Evolutionary conservation across 2,888 invertebrate species (phyloP).

Genomic region (Cheilosia impressa): DNA sequence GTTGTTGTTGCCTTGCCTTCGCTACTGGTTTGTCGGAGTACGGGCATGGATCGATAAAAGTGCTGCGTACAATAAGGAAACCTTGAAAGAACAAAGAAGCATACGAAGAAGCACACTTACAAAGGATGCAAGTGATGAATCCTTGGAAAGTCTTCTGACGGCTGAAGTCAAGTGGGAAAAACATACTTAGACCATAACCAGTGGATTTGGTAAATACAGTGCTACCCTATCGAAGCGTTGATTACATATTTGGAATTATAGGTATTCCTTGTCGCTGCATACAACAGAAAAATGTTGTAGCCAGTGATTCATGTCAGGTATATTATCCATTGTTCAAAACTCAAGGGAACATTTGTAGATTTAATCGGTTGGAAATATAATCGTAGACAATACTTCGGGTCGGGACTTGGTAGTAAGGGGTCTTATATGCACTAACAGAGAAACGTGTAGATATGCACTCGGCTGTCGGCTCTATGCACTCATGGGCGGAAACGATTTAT

Average conservation of each 20-base stretch:
- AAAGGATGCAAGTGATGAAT: slow-evolving; percentile 51
- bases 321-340: no score
- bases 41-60: slow-evolving; percentile 70
- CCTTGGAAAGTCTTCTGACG: slow-evolving; percentile 28
- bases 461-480: no score
- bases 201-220: not conserved
- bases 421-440: no score
- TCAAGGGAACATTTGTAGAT: no score
- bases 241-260: not conserved
- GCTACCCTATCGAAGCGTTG: slow-evolving; percentile 18
- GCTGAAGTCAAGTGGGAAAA: slow-evolving; percentile 21
- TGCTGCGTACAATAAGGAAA: slow-evolving; percentile 69
- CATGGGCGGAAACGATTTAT: no score
- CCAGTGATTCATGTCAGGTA: no score
- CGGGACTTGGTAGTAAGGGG: no score
- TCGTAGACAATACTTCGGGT: no score
- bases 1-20: slow-evolving; percentile 28
- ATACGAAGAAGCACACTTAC: slow-evolving; percentile 29
- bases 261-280: not conserved
- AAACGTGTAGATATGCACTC: no score
- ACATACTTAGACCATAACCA: not conserved
- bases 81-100: slow-evolving; percentile 74
- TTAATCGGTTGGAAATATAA: no score
- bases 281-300: no score
- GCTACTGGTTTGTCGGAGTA: slow-evolving; percentile 23